Base-by-base conservation (phyloP, 2,113 vertebrate genomes). In the Pygathrix nemaeus region DNA sequence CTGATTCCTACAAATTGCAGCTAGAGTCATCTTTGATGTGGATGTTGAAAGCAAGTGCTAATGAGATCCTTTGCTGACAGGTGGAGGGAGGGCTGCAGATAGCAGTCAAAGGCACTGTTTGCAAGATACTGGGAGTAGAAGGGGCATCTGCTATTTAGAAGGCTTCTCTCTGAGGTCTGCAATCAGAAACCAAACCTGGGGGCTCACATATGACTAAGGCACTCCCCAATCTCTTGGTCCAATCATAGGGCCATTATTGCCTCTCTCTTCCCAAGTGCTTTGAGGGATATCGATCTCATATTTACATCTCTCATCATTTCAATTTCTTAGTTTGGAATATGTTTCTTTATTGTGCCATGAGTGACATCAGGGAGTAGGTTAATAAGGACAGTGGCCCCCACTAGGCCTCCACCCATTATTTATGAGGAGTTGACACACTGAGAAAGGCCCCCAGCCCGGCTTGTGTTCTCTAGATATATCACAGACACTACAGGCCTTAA, bases 51-150 rank as follows among this genome's bases (percentile, higher is more conserved):
- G 78, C 6, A 12, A 2, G 78, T 3, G 0, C 90, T 96, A 93
- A 94, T n/a, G 95, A 96, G 82, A 61, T 2, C 57, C 90, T 94
- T 48, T 25, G 85, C 68, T 38, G 75, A 70, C 45, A 66, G 90
- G 81, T 61, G 30, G 75, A 38, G 68, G 45, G 80, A 52, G 3
- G 78, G 70, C 84, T 75, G 1, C 6, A 6, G 82, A 27, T 2
- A 0, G 20, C 18, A 30, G 10, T 45, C 48, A 18, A n/a, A 78
- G 79, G 84, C 2, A 1, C 17, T 10, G 17, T 38, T 30, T 59
- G 57, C 76, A 50, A 66, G 72, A 12, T 25, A 3, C 8, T 18
- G 18, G 8, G 5, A 18, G 35, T 11, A 2, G n/a, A 66, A n/a
- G 45, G 7, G 72, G 25, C 75, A 27, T 20, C 25, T 0, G 0